phyloP scores from a whole-genome alignment of 2,113 vertebrate species.

The Aspidoscelis tigris region DNA sequence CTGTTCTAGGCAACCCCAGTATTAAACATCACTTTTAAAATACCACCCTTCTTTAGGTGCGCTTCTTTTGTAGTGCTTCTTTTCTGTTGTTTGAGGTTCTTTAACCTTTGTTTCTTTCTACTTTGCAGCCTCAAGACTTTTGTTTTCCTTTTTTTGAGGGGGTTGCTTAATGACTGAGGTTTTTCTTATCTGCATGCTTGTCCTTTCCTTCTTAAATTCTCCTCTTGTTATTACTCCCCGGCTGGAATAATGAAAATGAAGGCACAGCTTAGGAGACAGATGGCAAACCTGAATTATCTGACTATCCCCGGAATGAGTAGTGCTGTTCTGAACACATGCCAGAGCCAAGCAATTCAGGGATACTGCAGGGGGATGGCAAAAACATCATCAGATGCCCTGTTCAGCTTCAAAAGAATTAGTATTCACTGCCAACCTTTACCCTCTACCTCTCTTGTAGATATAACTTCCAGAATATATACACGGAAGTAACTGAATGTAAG shows the following conservation, averaged over 20 bases:
- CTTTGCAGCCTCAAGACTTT: no score
- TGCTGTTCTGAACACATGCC: conserved; percentile 43
- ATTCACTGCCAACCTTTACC: not conserved
- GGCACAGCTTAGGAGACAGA: not conserved
- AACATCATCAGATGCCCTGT: not conserved
- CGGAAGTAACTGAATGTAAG: not conserved
- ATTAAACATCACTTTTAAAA: no score
- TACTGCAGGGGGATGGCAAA: conserved; percentile 13
- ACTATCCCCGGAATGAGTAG: conserved; percentile 30
- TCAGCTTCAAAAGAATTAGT: conserved; percentile 12
- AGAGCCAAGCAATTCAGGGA: conserved; percentile 22
- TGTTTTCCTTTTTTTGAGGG: no score
- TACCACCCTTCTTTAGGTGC: no score
- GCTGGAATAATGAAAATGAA: conserved; percentile 25
- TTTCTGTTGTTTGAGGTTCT: no score
- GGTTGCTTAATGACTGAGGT: no score
- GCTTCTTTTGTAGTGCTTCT: no score
- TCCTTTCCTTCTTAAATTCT: not conserved
- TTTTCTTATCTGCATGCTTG: no score
- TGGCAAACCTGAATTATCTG: conserved; percentile 50
- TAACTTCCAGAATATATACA: not conserved
- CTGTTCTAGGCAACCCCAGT: no score
- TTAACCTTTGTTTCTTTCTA: no score
- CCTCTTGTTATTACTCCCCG: conserved; percentile 52
- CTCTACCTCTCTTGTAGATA: not conserved